Evolutionary conservation across 1,140 invertebrate genomes (phyloP).

Genomic region (Amphibalanus amphitrite): DNA sequence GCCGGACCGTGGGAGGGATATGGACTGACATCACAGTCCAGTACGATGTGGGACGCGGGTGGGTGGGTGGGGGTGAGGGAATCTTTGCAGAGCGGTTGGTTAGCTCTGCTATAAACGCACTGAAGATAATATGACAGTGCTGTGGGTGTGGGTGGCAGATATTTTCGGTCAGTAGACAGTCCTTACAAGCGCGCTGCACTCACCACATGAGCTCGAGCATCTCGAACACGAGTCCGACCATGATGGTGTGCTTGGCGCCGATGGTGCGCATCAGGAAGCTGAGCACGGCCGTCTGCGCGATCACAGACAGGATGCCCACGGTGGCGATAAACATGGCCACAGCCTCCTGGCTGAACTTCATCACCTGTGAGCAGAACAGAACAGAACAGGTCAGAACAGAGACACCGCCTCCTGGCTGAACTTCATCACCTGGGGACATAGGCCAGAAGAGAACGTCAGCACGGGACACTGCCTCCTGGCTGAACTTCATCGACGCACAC

Average conservation of each 20-base stretch:
- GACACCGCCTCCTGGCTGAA: not conserved
- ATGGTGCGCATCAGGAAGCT: conserved; percentile 76
- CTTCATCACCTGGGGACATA: not conserved
- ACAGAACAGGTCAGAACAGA: conserved; percentile 4
- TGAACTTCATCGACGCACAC: no score
- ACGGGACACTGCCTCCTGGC: not conserved
- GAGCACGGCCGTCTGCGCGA: conserved; percentile 71
- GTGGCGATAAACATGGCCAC: conserved; percentile 96
- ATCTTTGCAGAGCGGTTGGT: no score
- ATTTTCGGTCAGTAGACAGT: no score
- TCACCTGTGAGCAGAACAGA: conserved; percentile 39
- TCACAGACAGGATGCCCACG: conserved; percentile 87
- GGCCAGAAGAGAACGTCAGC: not conserved
- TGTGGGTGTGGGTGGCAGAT: no score
- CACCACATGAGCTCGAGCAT: conserved; percentile 85
- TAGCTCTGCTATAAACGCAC: no score
- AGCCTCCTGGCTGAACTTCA: conserved; percentile 86
- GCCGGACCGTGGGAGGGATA: no score
- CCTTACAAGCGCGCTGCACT: no score
- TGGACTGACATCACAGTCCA: no score
- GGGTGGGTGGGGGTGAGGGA: no score
- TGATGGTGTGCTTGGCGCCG: conserved; percentile 92
- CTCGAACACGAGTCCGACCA: conserved; percentile 89
- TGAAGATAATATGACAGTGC: no score
- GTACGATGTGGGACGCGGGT: no score